A percentile compares a stretch with the other conserved stretches of the same genome.
phyloP scores from a whole-genome alignment of 1,140 invertebrate genomes.

The Apis florea region DNA sequence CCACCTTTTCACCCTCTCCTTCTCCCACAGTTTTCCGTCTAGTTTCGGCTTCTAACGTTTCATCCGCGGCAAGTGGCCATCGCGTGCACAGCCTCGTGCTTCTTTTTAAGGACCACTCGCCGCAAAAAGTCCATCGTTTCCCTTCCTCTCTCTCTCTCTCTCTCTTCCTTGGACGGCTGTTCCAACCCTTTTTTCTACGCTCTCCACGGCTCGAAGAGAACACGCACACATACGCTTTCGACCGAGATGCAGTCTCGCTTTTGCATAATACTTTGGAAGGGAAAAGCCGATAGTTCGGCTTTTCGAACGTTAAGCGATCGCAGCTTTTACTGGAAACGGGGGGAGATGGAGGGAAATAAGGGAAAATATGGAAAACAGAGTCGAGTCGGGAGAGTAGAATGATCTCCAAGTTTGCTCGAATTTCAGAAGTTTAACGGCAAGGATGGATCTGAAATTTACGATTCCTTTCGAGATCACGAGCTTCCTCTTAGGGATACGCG shows the following conservation, averaged over 20 bases:
- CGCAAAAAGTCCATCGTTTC: slow-evolving; percentile 66
- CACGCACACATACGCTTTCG: background rate
- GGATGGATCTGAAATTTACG: slow-evolving; percentile 10
- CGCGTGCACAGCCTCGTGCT: slow-evolving; percentile 25
- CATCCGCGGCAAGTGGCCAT: slow-evolving; percentile 65
- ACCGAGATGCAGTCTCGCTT: background rate
- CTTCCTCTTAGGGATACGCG: background rate
- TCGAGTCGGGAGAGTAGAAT: background rate
- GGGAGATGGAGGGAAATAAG: background rate
- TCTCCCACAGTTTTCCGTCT: background rate
- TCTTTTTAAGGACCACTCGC: slow-evolving; percentile 65
- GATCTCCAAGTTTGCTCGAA: background rate
- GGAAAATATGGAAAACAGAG: background rate
- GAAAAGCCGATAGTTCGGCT: slow-evolving; percentile 4
- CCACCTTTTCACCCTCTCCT: background rate
- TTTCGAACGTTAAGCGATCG: slow-evolving; percentile 6
- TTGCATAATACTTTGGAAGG: slow-evolving; percentile 15
- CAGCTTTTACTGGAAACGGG: background rate
- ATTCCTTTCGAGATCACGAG: background rate
- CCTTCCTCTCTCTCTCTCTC: slow-evolving; percentile 2
- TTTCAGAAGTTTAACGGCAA: background rate
- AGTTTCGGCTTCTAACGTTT: slow-evolving; percentile 66
- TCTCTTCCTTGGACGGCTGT: background rate
- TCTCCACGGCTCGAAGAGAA: background rate
- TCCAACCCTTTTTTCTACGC: background rate